phyloP scores from a whole-genome alignment of 2,113 vertebrate species.

The Alethe castanea region DNA sequence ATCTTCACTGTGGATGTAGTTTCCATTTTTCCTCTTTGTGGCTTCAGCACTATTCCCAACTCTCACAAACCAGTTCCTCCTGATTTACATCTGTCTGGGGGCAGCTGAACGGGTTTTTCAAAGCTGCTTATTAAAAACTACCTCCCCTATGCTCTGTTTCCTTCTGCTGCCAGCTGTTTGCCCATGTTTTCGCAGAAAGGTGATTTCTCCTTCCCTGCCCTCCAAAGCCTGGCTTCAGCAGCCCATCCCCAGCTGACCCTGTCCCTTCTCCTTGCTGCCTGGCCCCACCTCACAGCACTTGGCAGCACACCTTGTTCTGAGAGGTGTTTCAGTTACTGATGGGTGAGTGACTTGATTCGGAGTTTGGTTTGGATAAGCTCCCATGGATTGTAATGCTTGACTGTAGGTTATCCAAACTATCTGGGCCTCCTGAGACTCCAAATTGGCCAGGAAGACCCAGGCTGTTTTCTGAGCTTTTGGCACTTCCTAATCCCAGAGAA shows the following conservation, averaged over 20 bases:
- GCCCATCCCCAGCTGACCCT: background rate
- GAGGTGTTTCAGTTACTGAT: conserved; percentile 35
- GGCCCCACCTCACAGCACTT: background rate
- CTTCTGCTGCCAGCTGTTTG: background rate
- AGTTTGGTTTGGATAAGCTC: conserved; percentile 47
- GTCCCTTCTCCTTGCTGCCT: background rate
- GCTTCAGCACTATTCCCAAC: background rate
- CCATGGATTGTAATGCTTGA: conserved; percentile 24
- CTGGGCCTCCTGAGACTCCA: background rate
- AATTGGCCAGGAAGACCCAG: background rate
- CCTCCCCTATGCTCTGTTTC: background rate
- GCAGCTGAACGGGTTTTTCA: background rate
- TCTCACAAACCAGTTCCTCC: background rate
- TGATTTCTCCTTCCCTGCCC: background rate
- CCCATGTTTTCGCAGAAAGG: background rate
- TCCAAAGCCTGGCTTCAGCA: background rate
- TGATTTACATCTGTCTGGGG: background rate
- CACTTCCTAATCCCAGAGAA: background rate
- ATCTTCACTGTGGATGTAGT: background rate
- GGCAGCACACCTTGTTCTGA: conserved; percentile 55
- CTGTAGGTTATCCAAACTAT: conserved; percentile 53
- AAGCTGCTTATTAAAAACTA: background rate
- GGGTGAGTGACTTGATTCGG: conserved; percentile 6
- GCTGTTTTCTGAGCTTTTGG: conserved; percentile 30
- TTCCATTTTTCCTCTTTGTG: background rate